phyloP scores from a whole-genome alignment of 2,113 vertebrate species.

The Nerophis ophidion region DNA sequence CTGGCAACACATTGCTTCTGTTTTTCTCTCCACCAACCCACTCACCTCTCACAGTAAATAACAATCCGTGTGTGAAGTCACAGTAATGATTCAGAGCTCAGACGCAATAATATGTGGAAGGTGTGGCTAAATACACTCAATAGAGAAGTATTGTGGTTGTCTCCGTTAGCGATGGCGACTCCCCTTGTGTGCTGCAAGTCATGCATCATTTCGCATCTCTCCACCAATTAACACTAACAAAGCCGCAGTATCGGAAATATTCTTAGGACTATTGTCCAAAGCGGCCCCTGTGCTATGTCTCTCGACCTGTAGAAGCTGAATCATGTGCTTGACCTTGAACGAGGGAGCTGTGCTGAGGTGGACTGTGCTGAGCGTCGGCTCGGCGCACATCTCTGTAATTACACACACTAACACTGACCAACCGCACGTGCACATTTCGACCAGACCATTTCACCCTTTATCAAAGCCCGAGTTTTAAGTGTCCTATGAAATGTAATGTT shows the following conservation, averaged over 20 bases:
- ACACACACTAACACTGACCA: slow-evolving; percentile 51
- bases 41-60: not conserved
- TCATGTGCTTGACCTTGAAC: slow-evolving; percentile 66
- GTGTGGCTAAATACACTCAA: not conserved
- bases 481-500: slow-evolving; percentile 73
- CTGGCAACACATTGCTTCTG: not conserved
- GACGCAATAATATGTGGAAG: not conserved
- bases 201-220: slow-evolving; percentile 7
- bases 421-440: slow-evolving; percentile 28
- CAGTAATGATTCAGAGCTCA: not conserved
- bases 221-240: slow-evolving; percentile 38
- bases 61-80: not conserved
- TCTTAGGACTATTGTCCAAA: slow-evolving; percentile 22
- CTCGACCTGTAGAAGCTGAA: slow-evolving; percentile 25
- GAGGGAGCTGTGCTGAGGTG: slow-evolving; percentile 33
- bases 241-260: slow-evolving; percentile 24
- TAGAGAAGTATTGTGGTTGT: not conserved
- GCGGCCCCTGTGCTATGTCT: slow-evolving; percentile 9
- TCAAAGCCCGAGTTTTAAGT: slow-evolving; percentile 65
- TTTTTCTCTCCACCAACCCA: not conserved
- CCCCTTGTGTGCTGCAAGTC: not conserved
- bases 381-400: slow-evolving; percentile 61
- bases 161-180: not conserved
- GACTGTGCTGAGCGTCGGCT: slow-evolving; percentile 56
- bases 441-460: slow-evolving; percentile 56